Evolutionary conservation across 2,888 invertebrate species (phyloP).

Genomic region (Polyploca ridens): DNA sequence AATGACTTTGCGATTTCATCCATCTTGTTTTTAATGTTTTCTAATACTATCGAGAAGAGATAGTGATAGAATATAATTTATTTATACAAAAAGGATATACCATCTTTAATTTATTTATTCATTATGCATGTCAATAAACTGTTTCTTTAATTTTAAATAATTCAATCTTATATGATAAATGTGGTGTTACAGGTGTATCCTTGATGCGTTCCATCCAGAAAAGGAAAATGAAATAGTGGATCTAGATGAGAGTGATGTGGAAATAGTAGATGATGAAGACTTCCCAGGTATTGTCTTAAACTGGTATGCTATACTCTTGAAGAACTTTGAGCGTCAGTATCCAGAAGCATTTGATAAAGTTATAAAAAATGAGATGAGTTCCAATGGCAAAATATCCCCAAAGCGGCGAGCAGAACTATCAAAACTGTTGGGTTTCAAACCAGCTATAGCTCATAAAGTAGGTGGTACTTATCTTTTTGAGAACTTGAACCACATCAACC

Average conservation of each 20-base stretch:
- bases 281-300: constrained; percentile 63
- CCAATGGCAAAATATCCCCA: constrained; percentile 52
- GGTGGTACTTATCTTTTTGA: constrained; percentile 85
- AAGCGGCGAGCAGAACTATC: constrained; percentile 67
- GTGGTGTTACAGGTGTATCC: constrained; percentile 70
- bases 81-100: too few species aligned
- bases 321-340: constrained; percentile 88
- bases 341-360: constrained; percentile 89
- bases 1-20: too few species aligned
- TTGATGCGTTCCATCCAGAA: constrained; percentile 62
- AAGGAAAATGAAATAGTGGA: constrained; percentile 34
- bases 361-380: constrained; percentile 83
- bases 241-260: constrained; percentile 72
- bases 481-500: constrained; percentile 89
- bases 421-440: constrained; percentile 80
- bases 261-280: constrained; percentile 71
- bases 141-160: too few species aligned
- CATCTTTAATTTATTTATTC: too few species aligned
- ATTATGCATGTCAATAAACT: too few species aligned
- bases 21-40: too few species aligned
- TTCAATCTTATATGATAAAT: too few species aligned
- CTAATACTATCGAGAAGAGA: too few species aligned
- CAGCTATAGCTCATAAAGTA: constrained; percentile 81
- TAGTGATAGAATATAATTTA: too few species aligned
- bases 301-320: constrained; percentile 84